Evolutionary conservation across 2,113 vertebrate genomes (phyloP).

Genomic region (Dinomys branickii): DNA sequence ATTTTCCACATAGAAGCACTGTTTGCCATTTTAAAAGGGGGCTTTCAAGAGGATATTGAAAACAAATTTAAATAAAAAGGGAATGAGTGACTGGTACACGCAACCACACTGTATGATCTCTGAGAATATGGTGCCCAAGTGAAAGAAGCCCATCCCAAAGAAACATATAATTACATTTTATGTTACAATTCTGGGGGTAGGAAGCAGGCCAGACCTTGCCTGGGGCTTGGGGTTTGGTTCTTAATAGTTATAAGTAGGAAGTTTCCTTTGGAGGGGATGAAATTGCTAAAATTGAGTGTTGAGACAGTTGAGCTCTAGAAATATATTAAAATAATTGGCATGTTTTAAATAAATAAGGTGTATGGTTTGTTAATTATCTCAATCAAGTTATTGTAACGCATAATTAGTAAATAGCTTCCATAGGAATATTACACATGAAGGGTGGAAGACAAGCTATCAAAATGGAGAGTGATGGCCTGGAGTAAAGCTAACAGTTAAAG

Average conservation of each 20-base stretch:
- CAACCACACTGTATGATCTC: not conserved
- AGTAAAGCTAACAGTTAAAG: not conserved
- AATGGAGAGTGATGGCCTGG: not conserved
- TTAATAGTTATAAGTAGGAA: not conserved
- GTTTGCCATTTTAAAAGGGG: not conserved
- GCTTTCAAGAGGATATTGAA: not conserved
- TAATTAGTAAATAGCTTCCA: not conserved
- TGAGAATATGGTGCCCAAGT: not conserved
- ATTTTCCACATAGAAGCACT: not conserved
- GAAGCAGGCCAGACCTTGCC: not conserved
- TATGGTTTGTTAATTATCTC: not conserved
- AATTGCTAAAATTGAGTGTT: not conserved
- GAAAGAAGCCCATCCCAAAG: not conserved
- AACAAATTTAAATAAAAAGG: conserved; percentile 18
- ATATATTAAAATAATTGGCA: not conserved
- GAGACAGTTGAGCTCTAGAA: not conserved
- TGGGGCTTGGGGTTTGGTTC: not conserved
- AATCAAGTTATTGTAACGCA: not conserved
- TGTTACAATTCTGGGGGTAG: not conserved
- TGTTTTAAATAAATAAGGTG: not conserved
- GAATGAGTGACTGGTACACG: not conserved
- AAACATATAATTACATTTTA: not conserved
- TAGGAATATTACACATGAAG: not conserved
- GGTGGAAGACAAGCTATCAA: not conserved
- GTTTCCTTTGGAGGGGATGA: not conserved